phyloP scores from a whole-genome alignment of 2,888 invertebrate species.

The Habrosyne pyritoides region DNA sequence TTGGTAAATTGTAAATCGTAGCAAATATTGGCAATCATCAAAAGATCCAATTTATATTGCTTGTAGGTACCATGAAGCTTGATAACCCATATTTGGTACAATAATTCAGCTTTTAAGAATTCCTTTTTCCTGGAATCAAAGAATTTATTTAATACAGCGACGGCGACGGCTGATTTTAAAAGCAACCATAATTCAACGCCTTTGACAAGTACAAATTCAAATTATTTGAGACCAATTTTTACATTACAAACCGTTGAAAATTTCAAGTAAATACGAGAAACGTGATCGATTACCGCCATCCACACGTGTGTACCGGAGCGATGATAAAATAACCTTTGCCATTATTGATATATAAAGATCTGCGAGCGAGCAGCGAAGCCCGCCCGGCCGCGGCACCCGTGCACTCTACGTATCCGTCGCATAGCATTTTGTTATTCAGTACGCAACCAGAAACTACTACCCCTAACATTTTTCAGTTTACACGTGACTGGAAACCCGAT shows the following conservation, averaged over 20 bases:
- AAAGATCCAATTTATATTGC: too few species aligned
- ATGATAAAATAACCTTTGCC: conserved; percentile 38
- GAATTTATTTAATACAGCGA: background rate
- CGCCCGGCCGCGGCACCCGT: background rate
- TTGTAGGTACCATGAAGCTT: too few species aligned
- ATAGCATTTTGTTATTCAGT: conserved; percentile 58
- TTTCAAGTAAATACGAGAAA: conserved; percentile 10
- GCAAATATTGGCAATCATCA: too few species aligned
- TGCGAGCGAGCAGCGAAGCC: conserved; percentile 10
- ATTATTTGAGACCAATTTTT: background rate
- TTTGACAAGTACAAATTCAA: background rate
- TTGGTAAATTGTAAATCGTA: too few species aligned
- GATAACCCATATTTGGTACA: too few species aligned
- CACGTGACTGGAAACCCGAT: conserved; percentile 62
- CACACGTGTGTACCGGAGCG: conserved; percentile 22
- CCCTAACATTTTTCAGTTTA: conserved; percentile 67
- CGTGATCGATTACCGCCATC: conserved; percentile 37
- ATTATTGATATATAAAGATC: conserved; percentile 25
- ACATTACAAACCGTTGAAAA: conserved; percentile 5
- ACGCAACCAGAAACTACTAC: conserved; percentile 53
- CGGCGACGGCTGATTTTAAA: background rate
- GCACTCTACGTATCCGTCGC: conserved; percentile 17
- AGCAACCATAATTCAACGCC: background rate
- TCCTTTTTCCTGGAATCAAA: too few species aligned
- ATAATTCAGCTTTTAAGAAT: too few species aligned